Conservation (phyloP, 1,140 invertebrate genomes). For the Dendroctonus valens region DNA sequence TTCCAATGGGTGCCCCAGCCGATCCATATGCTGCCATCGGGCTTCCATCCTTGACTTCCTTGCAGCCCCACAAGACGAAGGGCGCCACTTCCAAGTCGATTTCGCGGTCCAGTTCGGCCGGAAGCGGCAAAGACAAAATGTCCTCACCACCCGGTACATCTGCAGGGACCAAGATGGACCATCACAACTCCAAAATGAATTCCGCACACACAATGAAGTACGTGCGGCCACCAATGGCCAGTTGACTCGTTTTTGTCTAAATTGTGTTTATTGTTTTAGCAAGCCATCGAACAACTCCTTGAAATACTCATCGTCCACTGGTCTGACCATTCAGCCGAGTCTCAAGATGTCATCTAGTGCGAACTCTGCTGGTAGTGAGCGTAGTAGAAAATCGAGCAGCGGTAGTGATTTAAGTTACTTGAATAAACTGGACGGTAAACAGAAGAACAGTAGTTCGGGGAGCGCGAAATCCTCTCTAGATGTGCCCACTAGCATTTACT, state of each 20-base stretch:
- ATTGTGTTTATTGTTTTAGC: constrained; percentile 9
- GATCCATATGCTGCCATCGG: constrained; percentile 54
- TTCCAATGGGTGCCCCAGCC: constrained; percentile 52
- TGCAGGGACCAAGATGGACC: constrained; percentile 21
- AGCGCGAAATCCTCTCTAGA: constrained; percentile 34
- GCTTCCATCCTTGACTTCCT: constrained; percentile 47
- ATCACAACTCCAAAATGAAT: constrained; percentile 30
- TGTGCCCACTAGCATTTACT: constrained; percentile 39
- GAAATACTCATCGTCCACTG: constrained; percentile 41
- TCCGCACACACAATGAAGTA: constrained; percentile 22
- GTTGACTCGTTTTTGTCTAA: no score
- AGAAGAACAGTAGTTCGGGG: constrained; percentile 33
- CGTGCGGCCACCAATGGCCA: not conserved
- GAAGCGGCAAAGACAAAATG: constrained; percentile 41
- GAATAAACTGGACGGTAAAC: constrained; percentile 40
- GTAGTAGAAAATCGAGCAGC: constrained; percentile 29
- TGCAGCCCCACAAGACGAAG: constrained; percentile 49
- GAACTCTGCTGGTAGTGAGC: constrained; percentile 27
- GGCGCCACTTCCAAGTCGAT: constrained; percentile 34
- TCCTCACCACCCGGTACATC: constrained; percentile 7
- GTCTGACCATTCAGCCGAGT: constrained; percentile 45
- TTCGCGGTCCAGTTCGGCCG: constrained; percentile 34
- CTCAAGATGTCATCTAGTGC: constrained; percentile 28
- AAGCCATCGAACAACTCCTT: constrained; percentile 31
- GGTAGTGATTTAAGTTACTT: constrained; percentile 41